Evolutionary conservation across 2,113 vertebrate species (phyloP).

Genomic region (Etheostoma spectabile): DNA sequence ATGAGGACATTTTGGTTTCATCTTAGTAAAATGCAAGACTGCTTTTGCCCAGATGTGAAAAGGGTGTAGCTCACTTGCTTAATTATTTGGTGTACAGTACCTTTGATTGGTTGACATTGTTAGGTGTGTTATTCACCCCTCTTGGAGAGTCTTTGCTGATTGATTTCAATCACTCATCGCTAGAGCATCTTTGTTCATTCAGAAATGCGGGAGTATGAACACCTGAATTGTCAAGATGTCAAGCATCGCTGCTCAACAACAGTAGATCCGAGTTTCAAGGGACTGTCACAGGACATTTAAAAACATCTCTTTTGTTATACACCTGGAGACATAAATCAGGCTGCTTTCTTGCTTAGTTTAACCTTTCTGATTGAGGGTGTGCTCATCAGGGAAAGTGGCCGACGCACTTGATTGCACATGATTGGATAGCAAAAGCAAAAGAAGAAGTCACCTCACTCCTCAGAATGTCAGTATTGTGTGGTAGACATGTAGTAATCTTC

Average conservation of each 20-base stretch:
- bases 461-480: not conserved
- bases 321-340: not conserved
- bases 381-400: slow-evolving; percentile 27
- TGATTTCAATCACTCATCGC: not conserved
- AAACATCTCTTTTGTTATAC: not conserved
- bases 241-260: not conserved
- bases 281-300: not conserved
- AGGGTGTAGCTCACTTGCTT: not conserved
- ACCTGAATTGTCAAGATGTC: not conserved
- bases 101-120: not conserved
- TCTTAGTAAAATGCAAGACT: not conserved
- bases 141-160: not conserved
- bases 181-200: not conserved
- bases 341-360: not conserved
- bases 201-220: not conserved
- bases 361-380: slow-evolving; percentile 19
- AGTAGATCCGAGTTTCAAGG: not conserved
- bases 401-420: slow-evolving; percentile 11
- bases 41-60: not conserved
- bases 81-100: not conserved
- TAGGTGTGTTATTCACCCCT: not conserved
- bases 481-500: not conserved
- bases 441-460: not conserved
- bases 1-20: not conserved
- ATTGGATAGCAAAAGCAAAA: slow-evolving; percentile 1